A percentile compares a stretch with the other conserved stretches of the same genome.
These are phyloP conservation scores for Saguinus midas DNA, from an alignment of 2,113 vertebrate genomes.

Conservation along the genomic window DNA sequence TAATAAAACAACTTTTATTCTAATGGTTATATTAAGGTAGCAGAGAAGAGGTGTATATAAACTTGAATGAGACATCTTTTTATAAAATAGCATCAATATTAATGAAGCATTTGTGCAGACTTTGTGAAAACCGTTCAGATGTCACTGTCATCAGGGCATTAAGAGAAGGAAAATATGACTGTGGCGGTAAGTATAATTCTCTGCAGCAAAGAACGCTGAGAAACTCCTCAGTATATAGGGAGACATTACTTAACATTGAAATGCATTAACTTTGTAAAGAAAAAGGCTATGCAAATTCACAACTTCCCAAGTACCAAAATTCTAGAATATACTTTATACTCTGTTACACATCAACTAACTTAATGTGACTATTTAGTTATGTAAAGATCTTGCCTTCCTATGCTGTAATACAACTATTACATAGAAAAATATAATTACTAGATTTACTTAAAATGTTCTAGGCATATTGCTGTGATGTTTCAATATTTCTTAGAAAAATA, in stretches of 20 bases:
- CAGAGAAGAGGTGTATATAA: background rate
- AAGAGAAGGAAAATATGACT: background rate
- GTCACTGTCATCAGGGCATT: too few species aligned
- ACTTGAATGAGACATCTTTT: background rate
- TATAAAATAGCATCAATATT: background rate
- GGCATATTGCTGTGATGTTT: background rate
- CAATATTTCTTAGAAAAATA: background rate
- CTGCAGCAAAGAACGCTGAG: background rate
- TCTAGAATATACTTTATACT: background rate
- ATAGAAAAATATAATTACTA: slow-evolving; percentile 2
- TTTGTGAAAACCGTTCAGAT: background rate
- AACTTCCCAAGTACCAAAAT: background rate
- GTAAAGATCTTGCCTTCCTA: background rate
- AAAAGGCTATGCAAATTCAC: background rate
- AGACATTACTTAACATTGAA: background rate
- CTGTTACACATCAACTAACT: background rate
- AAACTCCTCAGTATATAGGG: background rate
- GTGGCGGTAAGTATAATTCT: background rate
- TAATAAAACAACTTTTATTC: slow-evolving; percentile 26
- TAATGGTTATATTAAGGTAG: background rate
- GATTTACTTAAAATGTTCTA: background rate
- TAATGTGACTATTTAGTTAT: background rate
- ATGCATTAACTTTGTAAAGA: background rate
- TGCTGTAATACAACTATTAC: background rate
- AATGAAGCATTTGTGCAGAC: background rate